Conservation (phyloP, 2,797 vertebrate genomes). For the Anabas testudineus region DNA sequence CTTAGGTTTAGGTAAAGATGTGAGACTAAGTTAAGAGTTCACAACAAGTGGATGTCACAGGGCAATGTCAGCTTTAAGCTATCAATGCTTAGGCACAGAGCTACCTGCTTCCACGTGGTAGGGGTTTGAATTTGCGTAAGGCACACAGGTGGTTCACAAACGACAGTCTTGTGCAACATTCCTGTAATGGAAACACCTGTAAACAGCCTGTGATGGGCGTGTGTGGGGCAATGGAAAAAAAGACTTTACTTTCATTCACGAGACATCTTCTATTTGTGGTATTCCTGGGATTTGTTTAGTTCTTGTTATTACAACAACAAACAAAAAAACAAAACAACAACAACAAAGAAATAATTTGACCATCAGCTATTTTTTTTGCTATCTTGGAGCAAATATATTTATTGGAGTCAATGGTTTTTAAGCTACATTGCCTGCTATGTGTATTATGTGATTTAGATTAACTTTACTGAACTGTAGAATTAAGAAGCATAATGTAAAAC, state of each 20-base stretch:
- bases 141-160: constrained; percentile 51
- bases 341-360: constrained; percentile 12
- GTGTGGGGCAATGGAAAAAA: constrained; percentile 58
- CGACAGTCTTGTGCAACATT: constrained; percentile 59
- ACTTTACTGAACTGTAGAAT: constrained; percentile 31
- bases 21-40: constrained; percentile 24
- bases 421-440: constrained; percentile 13
- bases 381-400: no score
- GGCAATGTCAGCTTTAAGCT: constrained; percentile 51
- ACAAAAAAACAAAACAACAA: no score
- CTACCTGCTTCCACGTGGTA: constrained; percentile 69
- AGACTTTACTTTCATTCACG: constrained; percentile 15
- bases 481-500: constrained; percentile 25
- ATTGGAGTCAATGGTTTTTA: constrained; percentile 37
- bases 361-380: not conserved
- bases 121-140: constrained; percentile 53
- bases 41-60: constrained; percentile 11
- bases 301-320: constrained; percentile 50
- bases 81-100: constrained; percentile 48
- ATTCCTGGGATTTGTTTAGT: constrained; percentile 48
- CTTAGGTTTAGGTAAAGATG: constrained; percentile 9
- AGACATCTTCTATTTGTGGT: constrained; percentile 41
- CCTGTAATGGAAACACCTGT: constrained; percentile 70
- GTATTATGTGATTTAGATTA: constrained; percentile 17
- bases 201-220: constrained; percentile 62